phyloP scores from a whole-genome alignment of 2,888 invertebrate genomes.

The Petrolisthes cinctipes region DNA sequence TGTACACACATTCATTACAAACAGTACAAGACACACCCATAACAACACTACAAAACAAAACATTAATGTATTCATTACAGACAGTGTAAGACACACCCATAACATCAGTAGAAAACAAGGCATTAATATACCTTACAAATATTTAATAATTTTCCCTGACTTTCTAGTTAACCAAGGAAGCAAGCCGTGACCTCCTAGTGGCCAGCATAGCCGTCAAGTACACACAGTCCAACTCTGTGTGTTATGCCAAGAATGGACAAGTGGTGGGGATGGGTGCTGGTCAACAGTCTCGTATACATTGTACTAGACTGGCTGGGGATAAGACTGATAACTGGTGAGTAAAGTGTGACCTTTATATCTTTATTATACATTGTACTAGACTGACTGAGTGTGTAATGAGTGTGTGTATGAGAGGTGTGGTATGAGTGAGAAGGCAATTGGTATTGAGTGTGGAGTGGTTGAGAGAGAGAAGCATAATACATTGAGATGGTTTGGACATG shows the following conservation, averaged over 20 bases:
- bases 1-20: too few species aligned
- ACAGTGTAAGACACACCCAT: too few species aligned
- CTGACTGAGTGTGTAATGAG: neutral
- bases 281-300: slow-evolving; percentile 98
- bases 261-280: slow-evolving; percentile 98
- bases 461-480: too few species aligned
- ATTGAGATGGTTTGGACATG: too few species aligned
- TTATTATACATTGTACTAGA: neutral
- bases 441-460: too few species aligned
- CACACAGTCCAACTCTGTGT: slow-evolving; percentile 98
- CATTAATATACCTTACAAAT: too few species aligned
- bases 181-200: slow-evolving; percentile 90
- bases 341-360: neutral
- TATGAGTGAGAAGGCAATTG: too few species aligned
- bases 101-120: too few species aligned
- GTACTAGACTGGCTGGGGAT: slow-evolving; percentile 95
- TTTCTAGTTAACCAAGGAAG: slow-evolving; percentile 78
- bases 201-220: slow-evolving; percentile 97
- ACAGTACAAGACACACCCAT: too few species aligned
- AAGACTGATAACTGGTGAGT: slow-evolving; percentile 93
- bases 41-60: too few species aligned
- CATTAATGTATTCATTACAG: too few species aligned
- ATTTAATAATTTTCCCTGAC: neutral
- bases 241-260: slow-evolving; percentile 93
- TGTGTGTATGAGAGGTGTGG: too few species aligned